Base-by-base conservation (phyloP, 92 coral and sea anemone species). In the Actinernus sp. region DNA sequence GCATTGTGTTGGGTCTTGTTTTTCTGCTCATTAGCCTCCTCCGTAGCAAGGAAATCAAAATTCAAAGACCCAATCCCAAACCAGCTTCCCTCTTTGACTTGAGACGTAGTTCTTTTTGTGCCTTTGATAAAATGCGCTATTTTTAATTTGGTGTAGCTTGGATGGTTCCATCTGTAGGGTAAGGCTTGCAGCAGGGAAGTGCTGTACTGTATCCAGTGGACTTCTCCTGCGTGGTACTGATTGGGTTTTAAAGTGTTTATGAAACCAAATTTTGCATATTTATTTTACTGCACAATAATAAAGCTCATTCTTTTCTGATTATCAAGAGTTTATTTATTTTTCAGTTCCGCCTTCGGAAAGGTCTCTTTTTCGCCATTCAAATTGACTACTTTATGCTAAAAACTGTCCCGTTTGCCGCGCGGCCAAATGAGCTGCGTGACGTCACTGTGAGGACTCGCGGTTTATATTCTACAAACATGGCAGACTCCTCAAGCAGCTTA, bases 131-230 rank as follows among this genome's bases (percentile, higher is more conserved):
- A 94, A 56, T 79, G 62, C 26, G 73, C 84, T 0, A 75, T 55
- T 28, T 73, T 44, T 39, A 91, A 43, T 4, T 19, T 55, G 0
- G 94, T 71, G 64, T 91, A 87, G 17, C 62, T 58, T 8, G 88
- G 85, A 69, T 94, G 97, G 29, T 68, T 64, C 97, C 93, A 88
- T 45, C 94, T 57, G 62, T 77, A 85, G 0, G 98, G 98, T 18
- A 94, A 80, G 16, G 65, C 37, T 1, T 76, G 50, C 20, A 75
- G 58, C n/a, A 90, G 80, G 14, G 98, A 92, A 14, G 28, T 73
- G 13, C 79, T 74, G 90, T 79, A 90, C 22, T 74, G 82, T 22
- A 81, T 71, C 98, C 97, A 94, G 56, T 87, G 97, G 6, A 79
- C 90, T 33, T 94, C 98, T 23, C 92, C 97, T 8, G 51, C 62